Evolutionary conservation across 2,888 invertebrate species (phyloP), one percentile per base, ranked within the genome.

Genomic region (Pimpla rufipes): DNA sequence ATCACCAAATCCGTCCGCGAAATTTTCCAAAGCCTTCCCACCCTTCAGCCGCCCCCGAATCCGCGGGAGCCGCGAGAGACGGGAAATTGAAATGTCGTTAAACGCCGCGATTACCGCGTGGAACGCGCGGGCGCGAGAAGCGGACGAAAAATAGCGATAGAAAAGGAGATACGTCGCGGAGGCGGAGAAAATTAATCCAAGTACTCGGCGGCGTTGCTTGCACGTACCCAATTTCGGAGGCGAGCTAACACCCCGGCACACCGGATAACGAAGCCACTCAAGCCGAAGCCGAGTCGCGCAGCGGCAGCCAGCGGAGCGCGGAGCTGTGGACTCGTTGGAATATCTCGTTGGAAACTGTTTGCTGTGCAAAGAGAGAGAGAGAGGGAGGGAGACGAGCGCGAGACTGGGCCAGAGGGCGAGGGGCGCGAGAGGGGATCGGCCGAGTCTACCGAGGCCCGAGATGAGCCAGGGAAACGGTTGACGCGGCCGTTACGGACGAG

Each of bases 331-430:
- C 77, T 68, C 68, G 68, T 55, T 47, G 62, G 67, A 76, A 77
- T 80, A 83, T 83, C 77, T 80, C 73, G 77, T 74, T 77, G 83
- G 68, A 83, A 83, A 83, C 70, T 83, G 83, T 80, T 83, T 83
- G 83, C 83, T 52, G 62, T 73, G 80, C 80, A 83, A 83, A 83
- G 80, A 83, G 50, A 13, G 21, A 40, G 74, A 62, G 55, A 23
- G 21, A 70, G 40, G 66, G 73, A 55, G 57, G 62, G 75, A 64
- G 57, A 5, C 2, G 29, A 29, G 29, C 29, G 29, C 29, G 29
- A 29, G 29, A n/a, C n/a, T 29, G 68, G 57, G 67, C 16, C 47
- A 21, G 52, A 42, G 52, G 37, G 50, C 18, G 66, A 55, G 73
- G 40, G 74, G 40, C 29, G 40, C 40, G 68, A 29, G 50, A 47